Conservation (phyloP, 2,888 invertebrate species). For the Allygus modestus region DNA sequence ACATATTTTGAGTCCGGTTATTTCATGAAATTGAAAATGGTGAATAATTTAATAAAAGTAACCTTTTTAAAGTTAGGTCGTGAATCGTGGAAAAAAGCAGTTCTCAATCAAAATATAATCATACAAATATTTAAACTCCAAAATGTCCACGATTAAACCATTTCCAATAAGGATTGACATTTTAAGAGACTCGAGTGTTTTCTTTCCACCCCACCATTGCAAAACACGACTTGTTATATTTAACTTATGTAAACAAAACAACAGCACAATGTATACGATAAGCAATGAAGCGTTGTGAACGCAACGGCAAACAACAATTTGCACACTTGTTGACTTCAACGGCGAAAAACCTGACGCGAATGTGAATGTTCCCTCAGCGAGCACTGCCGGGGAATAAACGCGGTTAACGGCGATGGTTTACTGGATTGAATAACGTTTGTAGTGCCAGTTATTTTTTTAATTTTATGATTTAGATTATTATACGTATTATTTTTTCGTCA, state of each 20-base stretch:
- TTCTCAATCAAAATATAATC: no score
- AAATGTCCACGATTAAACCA: no score
- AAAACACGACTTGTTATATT: constrained; percentile 1
- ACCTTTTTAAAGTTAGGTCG: no score
- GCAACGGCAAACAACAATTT: constrained; percentile 34
- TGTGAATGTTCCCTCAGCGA: background rate
- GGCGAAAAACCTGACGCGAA: constrained; percentile 29
- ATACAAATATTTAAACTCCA: no score
- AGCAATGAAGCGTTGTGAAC: constrained; percentile 21
- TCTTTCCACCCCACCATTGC: background rate
- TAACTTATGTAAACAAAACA: background rate
- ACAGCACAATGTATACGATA: background rate
- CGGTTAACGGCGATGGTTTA: background rate
- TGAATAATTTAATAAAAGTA: no score
- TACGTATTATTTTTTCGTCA: no score
- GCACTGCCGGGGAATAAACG: background rate
- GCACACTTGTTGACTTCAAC: constrained; percentile 29
- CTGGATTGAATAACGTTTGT: background rate
- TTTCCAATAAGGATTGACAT: no score
- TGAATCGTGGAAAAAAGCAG: no score
- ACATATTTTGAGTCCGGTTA: no score
- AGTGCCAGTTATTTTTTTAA: background rate
- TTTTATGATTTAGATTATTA: background rate
- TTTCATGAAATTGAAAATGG: no score
- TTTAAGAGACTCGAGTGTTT: background rate